phyloP scores from a whole-genome alignment of 1,140 invertebrate genomes.

The Drosophila orosa region DNA sequence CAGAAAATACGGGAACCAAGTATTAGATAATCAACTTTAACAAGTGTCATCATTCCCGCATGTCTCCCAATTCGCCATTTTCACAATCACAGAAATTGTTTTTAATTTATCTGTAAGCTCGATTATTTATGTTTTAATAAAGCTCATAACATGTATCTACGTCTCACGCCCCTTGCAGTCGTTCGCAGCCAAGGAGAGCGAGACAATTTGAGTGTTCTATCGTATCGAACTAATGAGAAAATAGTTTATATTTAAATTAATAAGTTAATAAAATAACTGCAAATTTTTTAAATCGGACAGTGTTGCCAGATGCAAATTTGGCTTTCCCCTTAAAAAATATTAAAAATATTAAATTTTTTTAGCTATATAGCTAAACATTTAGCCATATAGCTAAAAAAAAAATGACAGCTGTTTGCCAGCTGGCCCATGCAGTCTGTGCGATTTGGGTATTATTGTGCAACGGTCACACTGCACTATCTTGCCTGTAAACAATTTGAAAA shows the following conservation, averaged over 20 bases:
- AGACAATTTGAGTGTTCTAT: too few relatives aligned
- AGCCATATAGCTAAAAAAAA: too few relatives aligned
- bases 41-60: conserved; percentile 17
- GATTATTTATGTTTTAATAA: conserved; percentile 8
- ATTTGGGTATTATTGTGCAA: conserved; percentile 1
- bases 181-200: too few relatives aligned
- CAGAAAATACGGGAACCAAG: conserved; percentile 6
- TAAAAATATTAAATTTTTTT: too few relatives aligned
- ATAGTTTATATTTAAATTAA: too few relatives aligned
- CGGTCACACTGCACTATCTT: not conserved
- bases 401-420: conserved; percentile 1
- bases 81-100: conserved; percentile 15
- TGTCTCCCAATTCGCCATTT: conserved; percentile 13
- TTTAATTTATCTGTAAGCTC: conserved; percentile 8
- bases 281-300: too few relatives aligned
- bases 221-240: too few relatives aligned
- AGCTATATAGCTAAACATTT: too few relatives aligned
- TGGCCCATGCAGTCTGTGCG: not conserved
- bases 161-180: too few relatives aligned
- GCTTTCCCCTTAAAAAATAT: too few relatives aligned
- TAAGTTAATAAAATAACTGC: too few relatives aligned
- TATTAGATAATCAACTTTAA: conserved; percentile 22
- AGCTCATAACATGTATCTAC: not conserved
- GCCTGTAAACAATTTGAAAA: conserved; percentile 12
- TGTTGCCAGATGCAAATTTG: too few relatives aligned